phyloP scores from a whole-genome alignment of 2,113 vertebrate genomes.

The Rhipidura dahli region DNA sequence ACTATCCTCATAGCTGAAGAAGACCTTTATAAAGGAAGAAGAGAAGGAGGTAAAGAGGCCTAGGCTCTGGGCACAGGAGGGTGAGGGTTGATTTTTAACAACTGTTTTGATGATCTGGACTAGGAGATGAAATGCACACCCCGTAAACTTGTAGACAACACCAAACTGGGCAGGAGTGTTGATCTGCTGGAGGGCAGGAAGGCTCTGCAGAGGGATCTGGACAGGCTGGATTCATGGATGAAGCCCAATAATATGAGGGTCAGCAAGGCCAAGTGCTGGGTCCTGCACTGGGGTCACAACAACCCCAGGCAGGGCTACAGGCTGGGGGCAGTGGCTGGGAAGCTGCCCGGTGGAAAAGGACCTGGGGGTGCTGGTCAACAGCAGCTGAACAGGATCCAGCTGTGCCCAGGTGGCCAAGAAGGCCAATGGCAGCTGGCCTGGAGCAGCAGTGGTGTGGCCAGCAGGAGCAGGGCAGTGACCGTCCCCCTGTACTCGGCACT shows the following conservation, averaged over 20 bases:
- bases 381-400: not conserved
- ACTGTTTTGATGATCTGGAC: not conserved
- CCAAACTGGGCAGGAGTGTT: accelerated
- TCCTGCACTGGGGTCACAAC: not conserved
- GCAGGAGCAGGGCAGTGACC: not conserved
- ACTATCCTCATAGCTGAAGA: not conserved
- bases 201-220: not conserved
- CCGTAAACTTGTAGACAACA: not conserved
- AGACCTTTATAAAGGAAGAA: not conserved
- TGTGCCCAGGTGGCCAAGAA: not conserved
- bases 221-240: accelerated
- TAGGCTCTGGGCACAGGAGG: not conserved
- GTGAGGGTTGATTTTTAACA: not conserved
- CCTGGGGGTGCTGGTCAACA: not conserved
- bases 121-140: not conserved
- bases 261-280: accelerated
- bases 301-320: accelerated
- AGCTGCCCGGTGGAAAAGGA: not conserved
- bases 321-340: not conserved
- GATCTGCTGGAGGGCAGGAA: not conserved
- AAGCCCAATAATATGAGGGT: accelerated
- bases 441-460: not conserved
- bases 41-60: not conserved
- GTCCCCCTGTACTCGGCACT: not conserved
- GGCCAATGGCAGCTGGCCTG: not conserved